phyloP scores from a whole-genome alignment of 2,113 vertebrate species.

The Hippopotamus amphibius region DNA sequence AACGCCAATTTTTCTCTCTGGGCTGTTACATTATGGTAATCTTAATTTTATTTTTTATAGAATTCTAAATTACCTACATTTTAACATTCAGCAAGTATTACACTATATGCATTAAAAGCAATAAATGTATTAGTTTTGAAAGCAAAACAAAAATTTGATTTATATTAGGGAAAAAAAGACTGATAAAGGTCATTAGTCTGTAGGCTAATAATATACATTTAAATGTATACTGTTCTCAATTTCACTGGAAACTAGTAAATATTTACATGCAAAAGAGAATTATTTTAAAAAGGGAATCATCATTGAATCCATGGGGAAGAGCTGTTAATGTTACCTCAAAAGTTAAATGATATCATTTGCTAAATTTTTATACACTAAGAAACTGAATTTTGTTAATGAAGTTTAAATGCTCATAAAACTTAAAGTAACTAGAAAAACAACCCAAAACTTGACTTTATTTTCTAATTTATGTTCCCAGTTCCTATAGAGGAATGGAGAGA shows the following conservation, averaged over 20 bases:
- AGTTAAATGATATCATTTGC: neutral
- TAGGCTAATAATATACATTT: neutral
- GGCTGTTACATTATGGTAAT: neutral
- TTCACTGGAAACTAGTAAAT: neutral
- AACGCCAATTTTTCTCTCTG: neutral
- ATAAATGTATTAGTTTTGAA: neutral
- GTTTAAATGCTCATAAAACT: neutral
- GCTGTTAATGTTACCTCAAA: neutral
- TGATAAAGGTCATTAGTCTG: neutral
- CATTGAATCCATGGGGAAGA: neutral
- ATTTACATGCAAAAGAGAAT: slow-evolving; percentile 17
- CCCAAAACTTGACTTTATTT: neutral
- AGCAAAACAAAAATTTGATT: slow-evolving; percentile 34
- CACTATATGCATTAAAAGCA: neutral
- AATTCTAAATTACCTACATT: neutral
- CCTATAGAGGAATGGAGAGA: neutral
- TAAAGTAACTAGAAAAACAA: neutral
- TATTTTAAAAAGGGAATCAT: slow-evolving; percentile 8
- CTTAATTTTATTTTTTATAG: neutral
- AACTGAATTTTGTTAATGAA: neutral
- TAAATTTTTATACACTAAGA: neutral
- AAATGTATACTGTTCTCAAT: slow-evolving; percentile 29
- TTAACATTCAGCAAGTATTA: slow-evolving; percentile 40
- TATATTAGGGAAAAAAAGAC: neutral
- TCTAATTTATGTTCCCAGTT: neutral